Base-by-base conservation (phyloP, 2,888 invertebrate species). In the Luffia ferchaultella region DNA sequence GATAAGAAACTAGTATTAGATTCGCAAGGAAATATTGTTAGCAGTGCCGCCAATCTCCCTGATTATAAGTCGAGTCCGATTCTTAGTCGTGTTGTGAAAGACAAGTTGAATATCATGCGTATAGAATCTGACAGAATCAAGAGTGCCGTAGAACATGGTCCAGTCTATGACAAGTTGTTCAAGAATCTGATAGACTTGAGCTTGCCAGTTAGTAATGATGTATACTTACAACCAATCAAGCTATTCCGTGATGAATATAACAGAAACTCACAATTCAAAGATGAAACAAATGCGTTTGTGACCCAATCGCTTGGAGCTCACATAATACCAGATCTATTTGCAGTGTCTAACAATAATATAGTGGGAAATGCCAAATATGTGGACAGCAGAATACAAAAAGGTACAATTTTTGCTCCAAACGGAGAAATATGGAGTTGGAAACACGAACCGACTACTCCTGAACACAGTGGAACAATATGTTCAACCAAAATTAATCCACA, bases 71-170 rank as follows among this genome's bases (percentile, higher is more conserved):
- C 77, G 5, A 85, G 84, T 50, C 77, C 79, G 0, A 72, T 74
- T 50, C 60, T 88, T n/a, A 84, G 85, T 54, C 70, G 73, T 16
- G 61, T 76, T 42, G 77, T 83, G 1, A 82, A 85, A 58, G 77
- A 83, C n/a, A 86, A 85, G 55, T 73, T 88, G 0, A 74, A 85
- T 49, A 60, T 76, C 1, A 77, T 87, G 71, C 80, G 72, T 2
- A 83, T 88, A 18, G 86, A 87, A 58, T 85, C 82, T 0, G 83
- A 85, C 51, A 75, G 86, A 57, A 83, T 88, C 19, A 87, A 87
- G 58, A 88, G 88, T 58, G 86, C 86, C 0, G 79, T 87, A 1
- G 83, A 86, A 60, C 87, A 88, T 61, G 86, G 86, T 0, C 86
- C 86, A 0, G 83, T 87, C 30, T 88, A 88, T 56, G 87, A 88